Evolutionary conservation across 2,888 invertebrate species (phyloP), one percentile per base, ranked within the genome.

Genomic region (Pammene aurita): DNA sequence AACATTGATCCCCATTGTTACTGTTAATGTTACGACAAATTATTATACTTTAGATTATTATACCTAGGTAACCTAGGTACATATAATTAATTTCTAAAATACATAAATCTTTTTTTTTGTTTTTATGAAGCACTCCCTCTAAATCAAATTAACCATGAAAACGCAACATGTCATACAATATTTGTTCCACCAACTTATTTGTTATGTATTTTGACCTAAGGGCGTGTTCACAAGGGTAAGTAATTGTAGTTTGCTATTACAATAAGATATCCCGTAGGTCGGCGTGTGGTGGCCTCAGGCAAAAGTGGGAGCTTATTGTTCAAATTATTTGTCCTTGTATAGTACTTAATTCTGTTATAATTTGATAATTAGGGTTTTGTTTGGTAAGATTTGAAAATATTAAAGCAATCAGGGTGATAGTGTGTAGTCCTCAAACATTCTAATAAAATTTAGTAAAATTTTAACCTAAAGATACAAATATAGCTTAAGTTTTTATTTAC

Each of bases 181-280:
- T 69, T 60, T 65, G 56, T 16, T 64, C 34, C 38, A 60, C 41
- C 16, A 66, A 55, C 54, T 63, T 52, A 57, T 67, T 67, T 56
- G 62, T 46, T 60, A 60, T 65, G 58, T 54, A 57, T 67, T 63
- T 69, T 60, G 54, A 14, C 80, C 74, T 72, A 48, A 73, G 76
- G 80, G 74, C 69, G 66, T 48, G 48, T 52, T 61, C 68, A 64
- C 73, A 70, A 70, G 72, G 72, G 67, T 74, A 52, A 55, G 34
- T 64, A 77, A 78, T 77, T 76, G 73, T 71, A 78, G 74, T 76
- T 71, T 76, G 73, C 67, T 71, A 72, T 77, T 73, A 74, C 75
- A 74, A 75, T 70, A 72, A 68, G 67, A 67, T 42, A 61, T 34
- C 61, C 71, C 67, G 63, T 63, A 48, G 65, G 52, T 55, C 38